phyloP scores from a whole-genome alignment of 2,113 vertebrate species.

The Daboia siamensis region DNA sequence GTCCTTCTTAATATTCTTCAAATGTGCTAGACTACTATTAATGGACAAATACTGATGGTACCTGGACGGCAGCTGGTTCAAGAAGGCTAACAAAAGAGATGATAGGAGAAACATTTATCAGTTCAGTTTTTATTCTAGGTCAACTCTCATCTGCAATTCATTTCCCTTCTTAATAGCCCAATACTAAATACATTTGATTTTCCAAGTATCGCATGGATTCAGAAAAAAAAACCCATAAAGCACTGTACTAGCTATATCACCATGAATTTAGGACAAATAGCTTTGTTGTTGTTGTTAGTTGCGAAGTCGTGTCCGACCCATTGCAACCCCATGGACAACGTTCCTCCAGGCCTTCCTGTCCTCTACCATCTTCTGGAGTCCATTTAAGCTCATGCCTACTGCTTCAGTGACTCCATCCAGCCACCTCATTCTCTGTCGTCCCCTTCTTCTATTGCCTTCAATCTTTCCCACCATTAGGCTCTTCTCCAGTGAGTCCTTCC shows the following conservation, averaged over 20 bases:
- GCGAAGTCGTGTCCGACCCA: too few relatives aligned
- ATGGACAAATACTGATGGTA: not conserved
- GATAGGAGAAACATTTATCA: not conserved
- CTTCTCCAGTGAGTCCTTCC: too few relatives aligned
- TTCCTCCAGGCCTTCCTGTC: too few relatives aligned
- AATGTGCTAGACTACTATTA: not conserved
- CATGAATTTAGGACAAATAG: not conserved
- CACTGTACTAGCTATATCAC: not conserved
- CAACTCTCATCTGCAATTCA: not conserved
- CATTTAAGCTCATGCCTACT: too few relatives aligned
- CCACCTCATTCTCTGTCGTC: too few relatives aligned
- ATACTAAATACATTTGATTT: not conserved
- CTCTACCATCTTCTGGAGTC: too few relatives aligned
- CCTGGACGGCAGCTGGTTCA: not conserved
- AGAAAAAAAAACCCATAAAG: not conserved
- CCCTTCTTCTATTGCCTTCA: too few relatives aligned
- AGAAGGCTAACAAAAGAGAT: not conserved
- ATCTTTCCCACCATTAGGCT: too few relatives aligned
- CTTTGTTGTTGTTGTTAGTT: not conserved
- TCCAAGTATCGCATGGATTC: not conserved
- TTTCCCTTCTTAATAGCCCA: not conserved
- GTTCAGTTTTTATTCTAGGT: not conserved
- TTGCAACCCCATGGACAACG: too few relatives aligned
- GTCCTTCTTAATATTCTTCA: not conserved
- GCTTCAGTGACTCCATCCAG: too few relatives aligned